Conservation (phyloP, 2,888 invertebrate genomes). For the Entomobrya multifasciata region DNA sequence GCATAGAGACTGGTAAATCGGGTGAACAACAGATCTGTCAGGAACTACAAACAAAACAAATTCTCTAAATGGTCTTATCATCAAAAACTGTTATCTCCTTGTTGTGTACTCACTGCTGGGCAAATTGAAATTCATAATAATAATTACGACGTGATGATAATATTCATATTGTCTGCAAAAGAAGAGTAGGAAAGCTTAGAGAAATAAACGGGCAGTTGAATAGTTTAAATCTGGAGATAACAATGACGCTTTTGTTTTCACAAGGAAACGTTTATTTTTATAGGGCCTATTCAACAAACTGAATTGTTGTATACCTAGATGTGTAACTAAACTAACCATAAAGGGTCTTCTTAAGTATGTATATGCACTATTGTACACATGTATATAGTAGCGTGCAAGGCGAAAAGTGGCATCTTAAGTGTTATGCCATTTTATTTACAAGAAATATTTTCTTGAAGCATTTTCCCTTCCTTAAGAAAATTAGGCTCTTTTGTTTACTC, state of each 20-base stretch:
- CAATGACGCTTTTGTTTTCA: neutral
- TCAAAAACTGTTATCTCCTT: neutral
- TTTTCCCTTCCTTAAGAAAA: neutral
- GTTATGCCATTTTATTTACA: conserved; percentile 18
- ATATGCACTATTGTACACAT: too few species aligned
- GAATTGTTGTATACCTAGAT: too few species aligned
- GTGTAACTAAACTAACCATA: too few species aligned
- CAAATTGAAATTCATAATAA: conserved; percentile 4
- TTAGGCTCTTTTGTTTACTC: too few species aligned
- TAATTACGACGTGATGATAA: neutral
- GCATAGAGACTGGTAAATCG: conserved; percentile 79
- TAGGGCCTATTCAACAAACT: too few species aligned
- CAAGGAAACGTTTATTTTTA: neutral
- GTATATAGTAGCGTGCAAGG: neutral
- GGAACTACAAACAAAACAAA: conserved; percentile 77
- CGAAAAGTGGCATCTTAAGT: neutral
- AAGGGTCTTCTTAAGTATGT: too few species aligned
- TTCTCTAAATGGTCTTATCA: conserved; percentile 39
- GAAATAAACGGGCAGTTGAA: neutral
- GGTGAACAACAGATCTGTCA: conserved; percentile 80
- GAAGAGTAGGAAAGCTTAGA: neutral
- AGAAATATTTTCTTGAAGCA: neutral
- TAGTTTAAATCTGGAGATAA: neutral
- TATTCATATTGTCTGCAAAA: neutral
- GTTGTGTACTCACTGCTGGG: neutral